phyloP scores from a whole-genome alignment of 2,113 vertebrate genomes.

The Ammodramus savannarum region DNA sequence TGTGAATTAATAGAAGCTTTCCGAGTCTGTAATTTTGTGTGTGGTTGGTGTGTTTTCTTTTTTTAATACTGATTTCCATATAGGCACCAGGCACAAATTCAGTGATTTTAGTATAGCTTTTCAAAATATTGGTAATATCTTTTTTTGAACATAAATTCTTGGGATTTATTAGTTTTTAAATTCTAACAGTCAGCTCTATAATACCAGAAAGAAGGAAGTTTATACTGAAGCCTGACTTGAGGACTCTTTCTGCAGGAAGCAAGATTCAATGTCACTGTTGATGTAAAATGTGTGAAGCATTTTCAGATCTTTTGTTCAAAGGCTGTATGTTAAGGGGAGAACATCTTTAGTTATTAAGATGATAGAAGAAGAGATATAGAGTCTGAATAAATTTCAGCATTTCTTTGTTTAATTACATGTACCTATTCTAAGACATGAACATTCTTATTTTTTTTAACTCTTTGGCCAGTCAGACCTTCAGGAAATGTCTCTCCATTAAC shows the following conservation, averaged over 20 bases:
- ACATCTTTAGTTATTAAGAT: not conserved
- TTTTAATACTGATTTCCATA: not conserved
- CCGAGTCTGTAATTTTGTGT: not conserved
- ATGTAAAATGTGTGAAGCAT: not conserved
- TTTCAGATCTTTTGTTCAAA: slow-evolving; percentile 1
- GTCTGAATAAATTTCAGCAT: not conserved
- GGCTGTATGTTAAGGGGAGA: not conserved
- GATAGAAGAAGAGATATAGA: not conserved
- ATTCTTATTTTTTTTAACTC: not conserved
- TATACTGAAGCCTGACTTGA: not conserved
- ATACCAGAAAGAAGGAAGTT: not conserved
- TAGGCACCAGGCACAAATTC: not conserved
- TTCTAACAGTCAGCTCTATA: not conserved
- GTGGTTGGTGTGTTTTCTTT: fast-evolving
- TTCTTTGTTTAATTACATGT: not conserved
- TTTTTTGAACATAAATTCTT: not conserved
- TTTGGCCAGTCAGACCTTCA: not conserved
- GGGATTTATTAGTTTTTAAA: not conserved
- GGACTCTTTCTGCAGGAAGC: not conserved
- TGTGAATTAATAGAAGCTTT: not conserved
- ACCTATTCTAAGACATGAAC: not conserved
- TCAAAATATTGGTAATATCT: not conserved
- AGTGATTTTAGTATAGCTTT: not conserved
- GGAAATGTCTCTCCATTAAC: not conserved
- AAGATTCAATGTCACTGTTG: not conserved